Conservation (phyloP, 2,113 vertebrate genomes). For the Hippocampus mohnikei region DNA sequence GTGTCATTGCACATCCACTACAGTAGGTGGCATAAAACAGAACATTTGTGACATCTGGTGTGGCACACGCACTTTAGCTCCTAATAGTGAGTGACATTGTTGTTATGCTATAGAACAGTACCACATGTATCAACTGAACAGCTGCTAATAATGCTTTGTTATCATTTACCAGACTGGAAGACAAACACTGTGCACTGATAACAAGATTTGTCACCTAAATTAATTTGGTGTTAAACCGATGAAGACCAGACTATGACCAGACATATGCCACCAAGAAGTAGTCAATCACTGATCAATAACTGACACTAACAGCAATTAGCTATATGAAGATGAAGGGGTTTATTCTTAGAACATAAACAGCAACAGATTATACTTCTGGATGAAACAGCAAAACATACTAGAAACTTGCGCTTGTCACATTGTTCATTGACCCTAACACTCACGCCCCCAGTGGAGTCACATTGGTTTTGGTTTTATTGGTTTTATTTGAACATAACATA, state of each 20-base stretch:
- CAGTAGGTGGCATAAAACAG: too few species aligned
- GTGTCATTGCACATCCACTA: too few species aligned
- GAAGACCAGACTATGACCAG: not conserved
- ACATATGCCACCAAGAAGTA: not conserved
- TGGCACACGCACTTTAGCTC: too few species aligned
- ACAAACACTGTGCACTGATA: not conserved
- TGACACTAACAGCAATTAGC: not conserved
- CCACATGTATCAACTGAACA: not conserved
- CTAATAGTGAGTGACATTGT: too few species aligned
- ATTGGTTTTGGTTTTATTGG: too few species aligned
- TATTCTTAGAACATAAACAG: not conserved
- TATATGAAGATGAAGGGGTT: not conserved
- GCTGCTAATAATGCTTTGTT: not conserved
- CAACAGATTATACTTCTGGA: not conserved
- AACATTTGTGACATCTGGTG: too few species aligned
- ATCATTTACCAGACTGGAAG: not conserved
- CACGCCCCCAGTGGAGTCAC: conserved; percentile 17
- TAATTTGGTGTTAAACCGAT: not conserved
- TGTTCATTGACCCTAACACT: conserved; percentile 59
- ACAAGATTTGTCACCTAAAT: not conserved
- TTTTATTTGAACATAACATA: too few species aligned
- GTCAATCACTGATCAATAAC: conserved; percentile 16
- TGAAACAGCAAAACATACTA: conserved; percentile 25
- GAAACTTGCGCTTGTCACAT: conserved; percentile 9
- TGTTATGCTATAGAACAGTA: not conserved